A percentile compares a stretch with the other conserved stretches of the same genome.
Conservation (phyloP, 1,140 invertebrate genomes). For the Batillaria attramentaria region DNA sequence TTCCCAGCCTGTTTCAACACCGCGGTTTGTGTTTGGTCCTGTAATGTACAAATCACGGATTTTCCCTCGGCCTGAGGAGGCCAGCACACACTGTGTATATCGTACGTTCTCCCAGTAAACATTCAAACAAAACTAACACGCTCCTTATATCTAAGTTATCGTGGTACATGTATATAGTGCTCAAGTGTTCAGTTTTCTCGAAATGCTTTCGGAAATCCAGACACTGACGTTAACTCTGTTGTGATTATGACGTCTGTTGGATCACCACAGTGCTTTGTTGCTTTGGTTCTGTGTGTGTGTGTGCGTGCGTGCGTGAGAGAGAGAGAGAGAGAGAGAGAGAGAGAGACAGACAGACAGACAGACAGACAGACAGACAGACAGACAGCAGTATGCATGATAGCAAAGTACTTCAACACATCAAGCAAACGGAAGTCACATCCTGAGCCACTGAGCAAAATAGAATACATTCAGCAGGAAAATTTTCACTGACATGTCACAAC, state of each 20-base stretch:
- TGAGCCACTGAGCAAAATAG: too few relatives aligned
- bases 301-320: conserved; percentile 1
- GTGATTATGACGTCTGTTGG: neutral
- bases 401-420: too few relatives aligned
- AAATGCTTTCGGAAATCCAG: neutral
- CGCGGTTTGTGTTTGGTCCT: too few relatives aligned
- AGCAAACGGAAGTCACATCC: too few relatives aligned
- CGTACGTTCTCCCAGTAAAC: neutral
- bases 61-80: too few relatives aligned
- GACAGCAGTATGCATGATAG: neutral
- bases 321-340: neutral
- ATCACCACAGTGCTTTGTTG: neutral
- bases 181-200: neutral
- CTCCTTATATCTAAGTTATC: neutral
- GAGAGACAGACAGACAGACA: conserved; percentile 29
- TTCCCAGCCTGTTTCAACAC: too few relatives aligned
- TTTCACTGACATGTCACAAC: too few relatives aligned
- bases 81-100: too few relatives aligned
- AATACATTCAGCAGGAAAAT: too few relatives aligned
- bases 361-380: conserved; percentile 25
- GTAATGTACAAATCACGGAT: too few relatives aligned
- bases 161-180: neutral
- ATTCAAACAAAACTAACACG: neutral
- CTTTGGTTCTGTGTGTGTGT: neutral
- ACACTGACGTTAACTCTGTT: neutral